A percentile compares a stretch with the other conserved stretches of the same genome.
These are phyloP conservation scores for Melanchra persicariae DNA, from an alignment of 2,888 invertebrate genomes.

Conservation along the genomic window DNA sequence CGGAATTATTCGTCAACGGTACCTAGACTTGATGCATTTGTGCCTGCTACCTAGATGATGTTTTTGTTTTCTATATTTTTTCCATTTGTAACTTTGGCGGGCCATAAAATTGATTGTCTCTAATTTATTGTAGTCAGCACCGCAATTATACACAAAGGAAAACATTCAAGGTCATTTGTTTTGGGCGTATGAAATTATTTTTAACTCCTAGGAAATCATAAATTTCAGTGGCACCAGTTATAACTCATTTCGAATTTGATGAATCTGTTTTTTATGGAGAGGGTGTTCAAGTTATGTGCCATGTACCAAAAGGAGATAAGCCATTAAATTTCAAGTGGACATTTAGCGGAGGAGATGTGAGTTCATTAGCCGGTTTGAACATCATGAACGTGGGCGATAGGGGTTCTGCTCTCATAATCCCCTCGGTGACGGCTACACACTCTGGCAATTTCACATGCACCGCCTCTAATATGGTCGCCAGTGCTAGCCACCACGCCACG, in stretches of 20 bases:
- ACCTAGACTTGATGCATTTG: conserved; percentile 65
- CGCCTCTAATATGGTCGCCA: conserved; percentile 92
- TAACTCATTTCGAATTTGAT: conserved; percentile 91
- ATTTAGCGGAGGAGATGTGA: conserved; percentile 92
- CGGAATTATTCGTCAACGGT: conserved; percentile 93
- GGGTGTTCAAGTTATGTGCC: conserved; percentile 91
- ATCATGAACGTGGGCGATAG: conserved; percentile 92
- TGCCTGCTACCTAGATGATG: conserved; percentile 69
- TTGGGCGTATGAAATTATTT: conserved; percentile 22
- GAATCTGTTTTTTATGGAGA: conserved; percentile 90
- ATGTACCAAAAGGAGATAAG: conserved; percentile 92
- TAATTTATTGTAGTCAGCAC: conserved; percentile 8
- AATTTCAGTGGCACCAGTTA: conserved; percentile 91
- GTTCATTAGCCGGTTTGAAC: conserved; percentile 91
- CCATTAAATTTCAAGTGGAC: conserved; percentile 94
- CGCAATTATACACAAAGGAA: conserved; percentile 21
- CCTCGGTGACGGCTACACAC: conserved; percentile 93
- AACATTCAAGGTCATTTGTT: conserved; percentile 23
- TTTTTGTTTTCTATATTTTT: conserved; percentile 69
- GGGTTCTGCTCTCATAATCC: conserved; percentile 93
- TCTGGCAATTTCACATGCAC: conserved; percentile 93
- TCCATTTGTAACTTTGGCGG: conserved; percentile 88
- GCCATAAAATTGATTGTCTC: conserved; percentile 75
- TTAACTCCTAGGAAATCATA: conserved; percentile 51
- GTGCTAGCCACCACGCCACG: conserved; percentile 90